Evolutionary conservation across 2,888 invertebrate genomes (phyloP).

Genomic region (Cecidostiba fungosa): DNA sequence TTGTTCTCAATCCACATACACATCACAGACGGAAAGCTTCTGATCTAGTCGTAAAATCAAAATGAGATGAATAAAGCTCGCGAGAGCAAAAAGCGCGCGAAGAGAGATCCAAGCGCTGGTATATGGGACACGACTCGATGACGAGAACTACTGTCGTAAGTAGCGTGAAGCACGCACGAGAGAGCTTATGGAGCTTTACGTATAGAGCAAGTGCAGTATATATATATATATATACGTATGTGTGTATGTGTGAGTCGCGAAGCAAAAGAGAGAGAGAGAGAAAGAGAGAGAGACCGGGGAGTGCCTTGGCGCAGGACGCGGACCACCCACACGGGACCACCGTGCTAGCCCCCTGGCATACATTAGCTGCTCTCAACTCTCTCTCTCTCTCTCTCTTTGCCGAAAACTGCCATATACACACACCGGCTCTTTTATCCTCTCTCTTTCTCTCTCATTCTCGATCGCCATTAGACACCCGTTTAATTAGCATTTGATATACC

Average conservation of each 20-base stretch:
- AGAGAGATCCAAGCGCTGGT: slow-evolving; percentile 41
- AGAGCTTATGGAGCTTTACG: slow-evolving; percentile 64
- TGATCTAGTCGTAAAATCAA: slow-evolving; percentile 36
- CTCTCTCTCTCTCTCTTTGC: slow-evolving; percentile 53
- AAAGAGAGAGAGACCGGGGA: slow-evolving; percentile 68
- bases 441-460: slow-evolving; percentile 65
- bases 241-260: background rate
- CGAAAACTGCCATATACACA: slow-evolving; percentile 18
- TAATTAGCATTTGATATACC: slow-evolving; percentile 78
- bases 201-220: background rate
- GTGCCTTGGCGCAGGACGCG: slow-evolving; percentile 78
- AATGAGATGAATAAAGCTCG: background rate
- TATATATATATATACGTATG: background rate
- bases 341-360: slow-evolving; percentile 80
- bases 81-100: background rate
- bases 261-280: slow-evolving; percentile 15
- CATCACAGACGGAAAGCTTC: background rate
- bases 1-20: background rate
- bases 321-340: slow-evolving; percentile 80
- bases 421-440: slow-evolving; percentile 31
- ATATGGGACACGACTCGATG: slow-evolving; percentile 63
- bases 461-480: slow-evolving; percentile 78
- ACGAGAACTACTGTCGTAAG: slow-evolving; percentile 46
- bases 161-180: slow-evolving; percentile 58
- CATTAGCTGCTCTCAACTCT: slow-evolving; percentile 72